Conservation (phyloP, 2,888 invertebrate genomes). For the Tipula confusa region DNA sequence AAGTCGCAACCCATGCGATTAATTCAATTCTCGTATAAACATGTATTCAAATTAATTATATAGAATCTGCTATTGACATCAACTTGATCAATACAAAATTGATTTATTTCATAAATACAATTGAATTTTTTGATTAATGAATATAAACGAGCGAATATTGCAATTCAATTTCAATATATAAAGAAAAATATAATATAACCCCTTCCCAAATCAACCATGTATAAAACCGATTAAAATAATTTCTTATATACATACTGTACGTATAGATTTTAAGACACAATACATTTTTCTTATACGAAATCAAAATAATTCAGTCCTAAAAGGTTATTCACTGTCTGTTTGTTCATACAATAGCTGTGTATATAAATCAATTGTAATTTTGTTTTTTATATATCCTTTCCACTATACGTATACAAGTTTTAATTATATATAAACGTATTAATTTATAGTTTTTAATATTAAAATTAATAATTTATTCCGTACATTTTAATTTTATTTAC, state of each 20-base stretch:
- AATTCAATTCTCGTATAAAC: not conserved
- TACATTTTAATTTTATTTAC: not conserved
- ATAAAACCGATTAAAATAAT: not conserved
- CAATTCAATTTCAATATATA: not conserved
- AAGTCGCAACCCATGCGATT: no score
- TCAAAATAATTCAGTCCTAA: not conserved
- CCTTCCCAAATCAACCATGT: not conserved
- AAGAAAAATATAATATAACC: not conserved
- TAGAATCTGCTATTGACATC: not conserved
- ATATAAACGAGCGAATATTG: not conserved
- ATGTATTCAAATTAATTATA: not conserved
- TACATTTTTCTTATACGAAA: not conserved
- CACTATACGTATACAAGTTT: not conserved
- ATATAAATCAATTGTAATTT: not conserved
- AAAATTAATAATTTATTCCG: not conserved
- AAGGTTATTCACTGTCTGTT: conserved; percentile 14
- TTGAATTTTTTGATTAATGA: not conserved
- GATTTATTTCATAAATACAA: not conserved
- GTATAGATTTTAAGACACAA: not conserved
- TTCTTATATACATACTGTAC: not conserved
- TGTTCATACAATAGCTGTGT: not conserved
- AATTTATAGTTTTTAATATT: not conserved
- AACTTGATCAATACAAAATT: not conserved
- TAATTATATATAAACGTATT: not conserved
- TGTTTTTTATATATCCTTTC: not conserved